Base-by-base conservation (phyloP, 1,140 invertebrate species). In the Bombus picipes region DNA sequence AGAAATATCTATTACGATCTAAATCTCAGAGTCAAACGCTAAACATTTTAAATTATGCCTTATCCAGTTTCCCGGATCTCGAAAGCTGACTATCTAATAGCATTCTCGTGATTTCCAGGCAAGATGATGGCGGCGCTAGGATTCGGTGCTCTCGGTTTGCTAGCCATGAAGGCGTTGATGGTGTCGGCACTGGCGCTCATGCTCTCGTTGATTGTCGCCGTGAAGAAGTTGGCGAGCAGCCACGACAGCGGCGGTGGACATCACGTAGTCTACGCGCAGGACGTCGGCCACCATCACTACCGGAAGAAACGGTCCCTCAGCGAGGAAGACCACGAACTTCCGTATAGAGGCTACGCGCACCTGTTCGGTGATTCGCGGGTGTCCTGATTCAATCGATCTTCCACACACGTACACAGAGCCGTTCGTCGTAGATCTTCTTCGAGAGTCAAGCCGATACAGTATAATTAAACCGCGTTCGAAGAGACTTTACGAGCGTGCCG, bases 131-230 rank as follows among this genome's bases (percentile, higher is more conserved):
- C 97, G 0, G 97, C 97, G 0, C 95, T 97, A 82, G 97, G 97
- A 68, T 96, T 97, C 32, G 97, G 97, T 73, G 97, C 96, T 8
- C 92, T 97, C 15, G 97, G 96, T 85, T 95, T 97, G 10, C 89
- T 98, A 2, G 97, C 97, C 13, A 97, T 97, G 97, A 98, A 98
- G 90, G 96, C 96, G 8, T 91, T 96, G 15, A 96, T 96, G 95
- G 94, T 95, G 34, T 97, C 97, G 47, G 96, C 97, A 10, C 90
- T 97, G 74, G 97, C 97, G 3, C 92, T 98, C 39, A 96, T 97
- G 96, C 95, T 98, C 72, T 97, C 97, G 34, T 94, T 97, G 10
- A 96, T 97, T 62, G 95, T 97, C 4, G 97, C 97, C 13, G 94
- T 97, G 10, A 98, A 98, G 94, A 97, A 97, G 74, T 93, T 97